These are phyloP conservation scores for Xanthia icteritia DNA, from an alignment of 2,888 invertebrate genomes.

Conservation along the genomic window DNA sequence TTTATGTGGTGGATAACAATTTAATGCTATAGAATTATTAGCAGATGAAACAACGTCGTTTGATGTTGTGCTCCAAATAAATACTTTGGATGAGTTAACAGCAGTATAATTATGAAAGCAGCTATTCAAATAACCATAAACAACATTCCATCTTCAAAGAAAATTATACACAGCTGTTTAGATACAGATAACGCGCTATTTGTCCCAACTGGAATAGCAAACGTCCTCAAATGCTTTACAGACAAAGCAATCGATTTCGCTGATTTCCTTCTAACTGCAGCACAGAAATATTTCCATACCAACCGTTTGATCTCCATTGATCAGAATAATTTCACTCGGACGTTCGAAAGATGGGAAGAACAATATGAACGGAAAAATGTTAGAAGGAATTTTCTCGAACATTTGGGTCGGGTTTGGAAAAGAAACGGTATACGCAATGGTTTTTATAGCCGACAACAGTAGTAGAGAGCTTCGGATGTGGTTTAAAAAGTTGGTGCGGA, in stretches of 20 bases:
- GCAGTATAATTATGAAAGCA: not conserved
- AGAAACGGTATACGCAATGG: conserved; percentile 15
- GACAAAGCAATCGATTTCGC: conserved; percentile 50
- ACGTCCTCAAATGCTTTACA: conserved; percentile 29
- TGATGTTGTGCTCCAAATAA: not conserved
- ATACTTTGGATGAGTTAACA: not conserved
- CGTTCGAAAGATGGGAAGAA: conserved; percentile 43
- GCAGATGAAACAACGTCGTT: not conserved
- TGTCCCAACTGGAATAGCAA: conserved; percentile 43
- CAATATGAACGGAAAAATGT: conserved; percentile 56
- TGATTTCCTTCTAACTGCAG: conserved; percentile 50
- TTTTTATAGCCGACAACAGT: conserved; percentile 27
- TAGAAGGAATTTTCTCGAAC: conserved; percentile 25
- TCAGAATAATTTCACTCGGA: conserved; percentile 63
- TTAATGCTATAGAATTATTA: not conserved
- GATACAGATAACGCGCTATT: conserved; percentile 29
- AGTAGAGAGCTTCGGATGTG: not conserved
- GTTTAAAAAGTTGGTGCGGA: not conserved
- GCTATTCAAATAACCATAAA: not conserved
- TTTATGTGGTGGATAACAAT: not conserved
- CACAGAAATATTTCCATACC: conserved; percentile 60
- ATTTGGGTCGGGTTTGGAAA: conserved; percentile 25
- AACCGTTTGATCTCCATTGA: conserved; percentile 59
- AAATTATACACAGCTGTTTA: conserved; percentile 18
- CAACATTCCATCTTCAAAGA: conserved; percentile 4